Evolutionary conservation across 2,797 vertebrate species (phyloP), one percentile per base, ranked within the genome.

Genomic region (Stomatorhinus walkeri): DNA sequence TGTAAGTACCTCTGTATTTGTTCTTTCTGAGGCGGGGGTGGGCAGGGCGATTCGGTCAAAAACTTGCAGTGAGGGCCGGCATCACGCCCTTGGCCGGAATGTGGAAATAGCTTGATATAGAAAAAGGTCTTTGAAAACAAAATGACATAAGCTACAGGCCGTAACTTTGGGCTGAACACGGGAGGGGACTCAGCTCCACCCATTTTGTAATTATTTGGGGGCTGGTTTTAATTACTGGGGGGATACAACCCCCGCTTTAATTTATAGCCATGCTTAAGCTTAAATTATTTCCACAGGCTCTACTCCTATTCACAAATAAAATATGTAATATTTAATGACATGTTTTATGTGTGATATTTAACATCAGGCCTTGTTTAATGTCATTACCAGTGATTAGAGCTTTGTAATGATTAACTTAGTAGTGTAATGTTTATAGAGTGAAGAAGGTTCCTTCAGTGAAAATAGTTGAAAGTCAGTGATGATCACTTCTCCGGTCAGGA

Each of bases 1-100:
- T 12, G 97, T 97, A 91, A 97, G 97, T 96, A 61, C 83, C 5
- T 24, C 72, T 52, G 9, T 49, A 32, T 49, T 12, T 56, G 43
- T 48, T n/a, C 10, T 36, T 22, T n/a, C 54, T 16, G 40, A 32
- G 1, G 6, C 8, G 12, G 2, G 12, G 24, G 68, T 72, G 68
- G 12, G 14, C 68, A 6, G 14, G 68, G 68, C 1, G 68, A 36
- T 36, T 32, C 3, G 2, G 59, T 72, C 4, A 72, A 24, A 10
- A 24, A 64, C 59, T 28, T 1, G 12, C 64, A 36, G 64, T 12
- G 28, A 72, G 9, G 28, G 10, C 12, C 10, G 4, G 10, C 1
- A 1, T 36, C 28, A 36, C 1, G 28, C 24, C 68, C 68, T 16
- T 72, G 32, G 28, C 16, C 16, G 28, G 5, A 32, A 22, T 48